Conservation (phyloP, 2,797 vertebrate species). For the Telmatherina bonti region DNA sequence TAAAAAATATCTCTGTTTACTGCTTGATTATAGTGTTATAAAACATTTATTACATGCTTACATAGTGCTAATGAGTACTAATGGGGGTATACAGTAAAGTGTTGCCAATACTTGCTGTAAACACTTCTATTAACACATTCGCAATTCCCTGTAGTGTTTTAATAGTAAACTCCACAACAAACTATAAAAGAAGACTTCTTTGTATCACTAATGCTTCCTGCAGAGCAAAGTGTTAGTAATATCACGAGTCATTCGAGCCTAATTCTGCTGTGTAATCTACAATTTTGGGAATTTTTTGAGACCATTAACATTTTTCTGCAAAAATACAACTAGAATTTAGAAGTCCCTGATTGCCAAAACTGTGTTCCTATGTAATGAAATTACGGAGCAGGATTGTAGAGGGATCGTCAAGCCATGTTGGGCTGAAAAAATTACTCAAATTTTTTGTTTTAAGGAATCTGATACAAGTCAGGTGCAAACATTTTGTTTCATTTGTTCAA, state of each 20-base stretch:
- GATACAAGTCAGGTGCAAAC: too few species aligned
- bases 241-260: neutral
- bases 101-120: neutral
- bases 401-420: too few species aligned
- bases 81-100: neutral
- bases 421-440: too few species aligned
- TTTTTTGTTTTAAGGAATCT: neutral
- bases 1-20: neutral
- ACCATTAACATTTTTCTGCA: neutral
- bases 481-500: neutral
- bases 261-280: neutral
- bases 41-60: constrained; percentile 1
- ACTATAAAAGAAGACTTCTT: neutral
- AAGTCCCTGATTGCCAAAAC: neutral
- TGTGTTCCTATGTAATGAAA: neutral
- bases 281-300: neutral
- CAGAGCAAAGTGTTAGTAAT: neutral
- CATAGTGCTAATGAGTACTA: neutral
- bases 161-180: neutral
- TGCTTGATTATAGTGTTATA: neutral
- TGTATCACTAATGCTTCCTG: neutral
- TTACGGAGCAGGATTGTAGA: neutral
- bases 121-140: neutral
- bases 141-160: neutral
- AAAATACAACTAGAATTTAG: neutral